These are phyloP conservation scores for Nesogale talazaci DNA, from an alignment of 2,113 vertebrate species.

Conservation along the genomic window DNA sequence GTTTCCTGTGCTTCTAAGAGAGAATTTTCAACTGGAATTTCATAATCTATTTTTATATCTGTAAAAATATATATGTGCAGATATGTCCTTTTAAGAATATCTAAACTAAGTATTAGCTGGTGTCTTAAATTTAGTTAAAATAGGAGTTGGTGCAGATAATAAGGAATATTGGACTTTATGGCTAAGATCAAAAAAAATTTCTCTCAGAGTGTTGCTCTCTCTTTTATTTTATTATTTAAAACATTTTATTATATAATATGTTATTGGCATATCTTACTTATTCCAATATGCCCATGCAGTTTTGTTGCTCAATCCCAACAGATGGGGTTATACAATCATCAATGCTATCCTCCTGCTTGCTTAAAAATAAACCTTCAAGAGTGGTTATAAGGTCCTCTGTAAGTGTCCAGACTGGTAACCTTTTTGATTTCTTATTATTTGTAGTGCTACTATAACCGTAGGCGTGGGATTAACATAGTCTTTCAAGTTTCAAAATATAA, in stretches of 20 bases:
- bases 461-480: not conserved
- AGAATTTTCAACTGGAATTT: not conserved
- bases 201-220: not conserved
- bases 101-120: not conserved
- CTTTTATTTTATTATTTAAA: too few species aligned
- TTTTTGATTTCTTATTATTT: constrained; percentile 46
- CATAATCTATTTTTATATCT: constrained; percentile 16
- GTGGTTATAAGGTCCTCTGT: not conserved
- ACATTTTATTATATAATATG: too few species aligned
- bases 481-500: constrained; percentile 41
- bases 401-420: not conserved
- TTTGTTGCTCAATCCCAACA: too few species aligned
- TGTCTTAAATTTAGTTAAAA: constrained; percentile 28
- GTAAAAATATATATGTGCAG: not conserved
- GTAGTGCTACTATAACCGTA: constrained; percentile 6
- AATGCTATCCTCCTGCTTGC: not conserved
- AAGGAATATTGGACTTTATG: not conserved
- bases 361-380: not conserved
- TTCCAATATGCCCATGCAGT: too few species aligned
- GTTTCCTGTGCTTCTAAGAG: not conserved
- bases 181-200: not conserved
- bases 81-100: not conserved
- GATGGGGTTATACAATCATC: too few species aligned
- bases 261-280: too few species aligned
- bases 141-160: not conserved